phyloP scores from a whole-genome alignment of 2,888 invertebrate genomes.

The Orthonychiurus folsomi region DNA sequence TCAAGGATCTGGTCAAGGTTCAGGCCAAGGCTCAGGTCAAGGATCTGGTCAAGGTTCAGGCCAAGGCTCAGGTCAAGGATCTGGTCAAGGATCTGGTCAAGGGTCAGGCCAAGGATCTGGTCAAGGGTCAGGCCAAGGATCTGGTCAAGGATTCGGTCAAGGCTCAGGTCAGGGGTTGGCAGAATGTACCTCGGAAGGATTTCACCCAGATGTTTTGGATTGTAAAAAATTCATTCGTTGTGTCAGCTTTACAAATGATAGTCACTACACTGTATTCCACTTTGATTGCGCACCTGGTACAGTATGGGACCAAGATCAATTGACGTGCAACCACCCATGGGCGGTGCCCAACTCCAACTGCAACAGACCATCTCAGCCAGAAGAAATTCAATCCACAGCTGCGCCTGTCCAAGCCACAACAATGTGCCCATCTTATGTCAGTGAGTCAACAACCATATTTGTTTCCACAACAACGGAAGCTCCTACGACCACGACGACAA shows the following conservation, averaged over 20 bases:
- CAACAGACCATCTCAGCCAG: conserved; percentile 9
- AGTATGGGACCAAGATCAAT: conserved; percentile 31
- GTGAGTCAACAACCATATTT: conserved; percentile 24
- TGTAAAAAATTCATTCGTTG: conserved; percentile 31
- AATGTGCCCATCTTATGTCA: conserved; percentile 15
- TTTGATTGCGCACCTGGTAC: conserved; percentile 37
- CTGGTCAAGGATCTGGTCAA: neutral
- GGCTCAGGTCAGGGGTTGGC: neutral
- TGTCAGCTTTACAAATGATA: conserved; percentile 27
- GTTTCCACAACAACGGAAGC: conserved; percentile 30
- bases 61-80: neutral
- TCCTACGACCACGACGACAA: conserved; percentile 22
- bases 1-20: neutral
- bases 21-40: neutral
- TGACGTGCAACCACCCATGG: conserved; percentile 25
- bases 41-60: neutral
- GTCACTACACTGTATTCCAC: conserved; percentile 31
- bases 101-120: neutral
- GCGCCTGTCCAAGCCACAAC: conserved; percentile 8
- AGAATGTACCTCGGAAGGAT: conserved; percentile 24
- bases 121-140: neutral
- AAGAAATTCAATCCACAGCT: neutral
- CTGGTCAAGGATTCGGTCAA: neutral
- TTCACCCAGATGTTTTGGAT: conserved; percentile 25
- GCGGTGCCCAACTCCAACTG: conserved; percentile 17